Conservation (phyloP, 2,888 invertebrate species). For the Dasysyrphus tricinctus region DNA sequence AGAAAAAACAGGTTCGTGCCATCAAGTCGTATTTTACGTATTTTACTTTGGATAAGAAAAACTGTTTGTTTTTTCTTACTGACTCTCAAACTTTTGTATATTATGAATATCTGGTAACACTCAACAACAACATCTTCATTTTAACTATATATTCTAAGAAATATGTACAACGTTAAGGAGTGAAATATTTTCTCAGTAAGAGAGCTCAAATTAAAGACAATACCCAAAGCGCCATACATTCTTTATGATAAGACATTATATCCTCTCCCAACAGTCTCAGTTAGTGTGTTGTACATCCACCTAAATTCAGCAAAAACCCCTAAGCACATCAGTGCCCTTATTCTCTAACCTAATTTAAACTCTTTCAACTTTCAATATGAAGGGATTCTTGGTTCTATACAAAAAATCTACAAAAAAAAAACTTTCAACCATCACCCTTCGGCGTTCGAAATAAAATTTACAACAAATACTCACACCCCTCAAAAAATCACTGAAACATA, state of each 20-base stretch:
- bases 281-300: background rate
- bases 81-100: too few species aligned
- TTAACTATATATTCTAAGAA: too few species aligned
- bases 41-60: too few species aligned
- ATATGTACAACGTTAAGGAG: background rate
- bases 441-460: background rate
- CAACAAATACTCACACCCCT: constrained; percentile 1
- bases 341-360: background rate
- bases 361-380: background rate
- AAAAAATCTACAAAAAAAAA: background rate
- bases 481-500: constrained; percentile 10
- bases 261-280: background rate
- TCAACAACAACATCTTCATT: too few species aligned
- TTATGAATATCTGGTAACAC: too few species aligned
- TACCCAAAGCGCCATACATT: background rate
- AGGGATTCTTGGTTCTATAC: background rate
- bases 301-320: background rate
- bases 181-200: background rate
- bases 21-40: too few species aligned
- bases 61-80: too few species aligned
- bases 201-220: background rate
- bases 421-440: background rate
- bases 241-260: background rate
- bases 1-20: too few species aligned
- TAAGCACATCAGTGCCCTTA: background rate